Percentiles rank a stretch among this genome's conserved stretches.
Evolutionary conservation across 2,113 vertebrate species (phyloP).

Genomic region (Takifugu flavidus): DNA sequence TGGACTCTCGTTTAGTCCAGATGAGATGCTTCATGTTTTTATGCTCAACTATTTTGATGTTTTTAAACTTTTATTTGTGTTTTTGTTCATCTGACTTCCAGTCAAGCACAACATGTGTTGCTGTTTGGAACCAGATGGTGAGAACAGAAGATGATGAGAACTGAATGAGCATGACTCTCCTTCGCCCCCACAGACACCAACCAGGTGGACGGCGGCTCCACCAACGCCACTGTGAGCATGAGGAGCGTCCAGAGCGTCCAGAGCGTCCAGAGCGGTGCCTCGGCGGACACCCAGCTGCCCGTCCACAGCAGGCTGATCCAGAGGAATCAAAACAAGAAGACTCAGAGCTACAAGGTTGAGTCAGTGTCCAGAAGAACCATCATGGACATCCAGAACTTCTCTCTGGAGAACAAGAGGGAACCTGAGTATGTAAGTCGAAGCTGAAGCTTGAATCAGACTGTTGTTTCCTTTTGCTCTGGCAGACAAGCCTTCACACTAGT

Average conservation of each 20-base stretch:
- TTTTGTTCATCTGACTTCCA: too few relatives aligned
- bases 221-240: slow-evolving; percentile 50
- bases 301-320: slow-evolving; percentile 81
- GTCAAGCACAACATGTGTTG: too few relatives aligned
- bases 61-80: too few relatives aligned
- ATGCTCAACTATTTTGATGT: too few relatives aligned
- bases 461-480: not conserved
- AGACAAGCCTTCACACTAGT: too few relatives aligned
- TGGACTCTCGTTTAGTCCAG: too few relatives aligned
- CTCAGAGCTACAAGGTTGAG: slow-evolving; percentile 86
- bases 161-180: not conserved
- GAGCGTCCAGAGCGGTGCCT: slow-evolving; percentile 53
- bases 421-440: slow-evolving; percentile 87
- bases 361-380: slow-evolving; percentile 78
- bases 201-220: slow-evolving; percentile 73
- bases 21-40: too few relatives aligned
- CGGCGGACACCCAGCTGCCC: slow-evolving; percentile 75
- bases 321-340: slow-evolving; percentile 85
- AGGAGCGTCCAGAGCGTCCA: slow-evolving; percentile 65
- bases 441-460: not conserved
- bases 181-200: slow-evolving; percentile 74
- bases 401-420: slow-evolving; percentile 88
- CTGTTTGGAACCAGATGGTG: too few relatives aligned
- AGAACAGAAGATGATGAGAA: too few relatives aligned
- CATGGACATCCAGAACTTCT: slow-evolving; percentile 88